phyloP scores from a whole-genome alignment of 1,140 invertebrate genomes.

The Apocrypta bakeri region DNA sequence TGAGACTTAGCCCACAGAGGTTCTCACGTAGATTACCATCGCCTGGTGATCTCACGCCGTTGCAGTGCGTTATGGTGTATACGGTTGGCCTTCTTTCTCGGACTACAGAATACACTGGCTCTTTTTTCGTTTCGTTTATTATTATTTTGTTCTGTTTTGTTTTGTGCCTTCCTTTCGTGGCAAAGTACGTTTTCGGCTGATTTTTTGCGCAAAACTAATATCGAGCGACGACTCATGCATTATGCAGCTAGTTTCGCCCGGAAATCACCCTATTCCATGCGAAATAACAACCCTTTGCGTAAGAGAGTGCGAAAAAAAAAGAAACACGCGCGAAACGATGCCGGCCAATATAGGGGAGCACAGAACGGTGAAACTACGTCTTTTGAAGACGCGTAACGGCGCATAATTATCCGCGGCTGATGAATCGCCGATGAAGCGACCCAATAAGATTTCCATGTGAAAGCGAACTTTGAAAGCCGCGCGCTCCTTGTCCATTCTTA shows the following conservation, averaged over 20 bases:
- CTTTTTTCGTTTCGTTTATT: too few relatives aligned
- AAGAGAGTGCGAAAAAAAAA: not conserved
- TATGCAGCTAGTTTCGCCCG: not conserved
- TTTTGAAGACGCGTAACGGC: conserved; percentile 22
- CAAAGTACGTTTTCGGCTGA: too few relatives aligned
- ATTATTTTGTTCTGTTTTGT: not conserved
- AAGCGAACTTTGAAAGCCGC: conserved; percentile 29
- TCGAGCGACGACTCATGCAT: not conserved
- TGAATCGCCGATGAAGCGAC: conserved; percentile 8
- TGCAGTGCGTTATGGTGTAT: not conserved
- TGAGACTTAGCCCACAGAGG: conserved; percentile 71
- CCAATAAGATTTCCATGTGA: conserved; percentile 34
- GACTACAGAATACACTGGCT: not conserved
- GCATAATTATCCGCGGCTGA: conserved; percentile 20
- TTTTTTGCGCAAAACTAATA: conserved; percentile 18
- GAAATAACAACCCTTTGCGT: not conserved
- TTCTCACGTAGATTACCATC: conserved; percentile 72
- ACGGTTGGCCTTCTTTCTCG: not conserved
- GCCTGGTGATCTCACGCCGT: conserved; percentile 22
- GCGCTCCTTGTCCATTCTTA: not conserved
- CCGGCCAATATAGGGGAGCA: conserved; percentile 20
- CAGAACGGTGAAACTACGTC: not conserved
- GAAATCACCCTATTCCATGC: not conserved
- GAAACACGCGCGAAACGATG: not conserved
- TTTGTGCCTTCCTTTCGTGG: too few relatives aligned